Conservation (phyloP, 1,140 invertebrate genomes). For the Gryon sp. region DNA sequence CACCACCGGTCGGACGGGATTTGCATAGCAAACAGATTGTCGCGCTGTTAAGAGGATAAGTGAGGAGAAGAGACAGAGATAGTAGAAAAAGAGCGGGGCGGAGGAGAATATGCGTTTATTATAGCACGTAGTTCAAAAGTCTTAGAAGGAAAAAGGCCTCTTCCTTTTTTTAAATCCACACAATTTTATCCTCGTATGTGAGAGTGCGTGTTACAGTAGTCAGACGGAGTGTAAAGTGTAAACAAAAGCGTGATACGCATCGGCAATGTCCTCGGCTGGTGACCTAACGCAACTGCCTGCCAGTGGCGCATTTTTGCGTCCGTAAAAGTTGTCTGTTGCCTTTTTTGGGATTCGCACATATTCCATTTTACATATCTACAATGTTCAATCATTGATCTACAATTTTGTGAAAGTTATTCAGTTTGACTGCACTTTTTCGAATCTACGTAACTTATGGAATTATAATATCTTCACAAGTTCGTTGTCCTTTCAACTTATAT, state of each 20-base stretch:
- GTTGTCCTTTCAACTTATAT: too few relatives aligned
- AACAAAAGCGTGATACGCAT: conserved; percentile 61
- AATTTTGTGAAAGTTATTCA: conserved; percentile 31
- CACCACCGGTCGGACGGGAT: conserved; percentile 73
- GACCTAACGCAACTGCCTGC: conserved; percentile 40
- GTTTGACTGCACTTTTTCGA: background rate
- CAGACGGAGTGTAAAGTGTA: conserved; percentile 53
- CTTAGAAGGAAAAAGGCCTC: conserved; percentile 49
- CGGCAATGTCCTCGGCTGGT: conserved; percentile 58
- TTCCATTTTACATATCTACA: conserved; percentile 42
- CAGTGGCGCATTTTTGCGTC: conserved; percentile 20
- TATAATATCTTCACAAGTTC: too few relatives aligned
- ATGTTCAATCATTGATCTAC: conserved; percentile 3
- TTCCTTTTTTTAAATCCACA: conserved; percentile 10
- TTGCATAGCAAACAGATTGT: conserved; percentile 78
- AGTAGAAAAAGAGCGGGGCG: background rate
- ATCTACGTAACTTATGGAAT: conserved; percentile 12
- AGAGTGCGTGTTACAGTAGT: conserved; percentile 38
- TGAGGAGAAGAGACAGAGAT: conserved; percentile 39
- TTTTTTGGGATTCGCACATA: conserved; percentile 42
- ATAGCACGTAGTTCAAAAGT: conserved; percentile 42
- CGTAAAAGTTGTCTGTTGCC: conserved; percentile 30
- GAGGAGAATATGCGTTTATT: conserved; percentile 30
- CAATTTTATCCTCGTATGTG: background rate
- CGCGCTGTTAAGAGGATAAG: conserved; percentile 74